Conservation (phyloP, 2,888 invertebrate genomes). For the Nomada goodeniana region DNA sequence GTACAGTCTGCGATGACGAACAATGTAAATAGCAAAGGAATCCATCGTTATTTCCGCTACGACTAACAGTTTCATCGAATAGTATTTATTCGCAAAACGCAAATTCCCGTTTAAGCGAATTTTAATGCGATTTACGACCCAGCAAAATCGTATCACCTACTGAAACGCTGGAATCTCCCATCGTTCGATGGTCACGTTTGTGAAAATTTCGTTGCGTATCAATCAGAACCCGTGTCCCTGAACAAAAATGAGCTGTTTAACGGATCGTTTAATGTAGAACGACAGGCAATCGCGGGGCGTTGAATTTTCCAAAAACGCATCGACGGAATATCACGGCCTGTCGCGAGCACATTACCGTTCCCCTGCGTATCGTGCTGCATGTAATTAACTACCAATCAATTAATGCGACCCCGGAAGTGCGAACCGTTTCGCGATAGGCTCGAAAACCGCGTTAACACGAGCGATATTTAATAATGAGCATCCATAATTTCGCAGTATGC, state of each 20-base stretch:
- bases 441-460: constrained; percentile 1
- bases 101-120: neutral
- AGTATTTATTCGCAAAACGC: neutral
- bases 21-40: neutral
- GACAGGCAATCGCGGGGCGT: constrained; percentile 29
- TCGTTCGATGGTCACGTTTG: neutral
- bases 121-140: constrained; percentile 1
- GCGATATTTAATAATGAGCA: constrained; percentile 14
- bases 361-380: neutral
- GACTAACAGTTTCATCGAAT: neutral
- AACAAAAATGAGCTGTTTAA: constrained; percentile 36
- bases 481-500: neutral
- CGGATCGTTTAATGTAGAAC: constrained; percentile 27
- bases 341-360: constrained; percentile 23
- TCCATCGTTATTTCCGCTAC: neutral
- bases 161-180: neutral
- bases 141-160: neutral
- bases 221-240: constrained; percentile 4
- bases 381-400: constrained; percentile 42
- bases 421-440: constrained; percentile 14
- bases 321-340: constrained; percentile 32
- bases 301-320: constrained; percentile 38
- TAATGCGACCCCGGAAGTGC: constrained; percentile 30
- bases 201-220: neutral
- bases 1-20: too few relatives aligned